Evolutionary conservation across 2,888 invertebrate species (phyloP), one percentile per base, ranked within the genome.

Genomic region (Tetragnatha montana): DNA sequence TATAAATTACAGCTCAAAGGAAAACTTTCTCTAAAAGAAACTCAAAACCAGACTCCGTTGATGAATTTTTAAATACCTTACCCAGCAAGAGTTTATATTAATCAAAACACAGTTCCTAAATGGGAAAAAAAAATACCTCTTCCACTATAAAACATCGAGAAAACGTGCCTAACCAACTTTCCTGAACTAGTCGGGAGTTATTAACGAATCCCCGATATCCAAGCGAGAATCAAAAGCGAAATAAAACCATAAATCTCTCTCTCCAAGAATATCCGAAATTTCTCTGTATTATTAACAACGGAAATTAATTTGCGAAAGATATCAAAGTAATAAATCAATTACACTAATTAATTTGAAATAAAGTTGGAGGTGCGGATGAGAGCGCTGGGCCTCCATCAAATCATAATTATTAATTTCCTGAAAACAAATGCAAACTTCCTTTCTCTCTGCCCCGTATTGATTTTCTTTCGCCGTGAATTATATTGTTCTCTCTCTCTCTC

Each of bases 291-390:
- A 60, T 60, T 60, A 60, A 60, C 60, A 60, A 12, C 60, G 60
- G 60, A 60, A 60, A 60, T 60, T 60, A 60, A 60, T 60, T 60
- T 60, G 14, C 60, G 60, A 60, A 60, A 60, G 60, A 60, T 60
- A 60, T 60, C 60, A 60, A 60, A 60, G 60, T 60, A 60, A 60
- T 60, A 60, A 60, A 60, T 60, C 60, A 60, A 60, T 60, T 60
- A 8, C 60, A 8, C 60, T 60, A 60, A 60, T 60, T 60, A 60
- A 60, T 60, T 60, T 60, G 60, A 60, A 60, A 60, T 60, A 60
- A 60, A 60, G 14, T 60, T 60, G 14, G 60, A 60, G 17, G 17
- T 8, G 17, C 17, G 17, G 17, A 60, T 7, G 35, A 35, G 4
- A 14, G 60, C 60, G 60, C 10, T 35, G 12, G 60, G 60, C 60